Conservation (phyloP, 2,888 invertebrate species). For the Malthinus flaveolus region DNA sequence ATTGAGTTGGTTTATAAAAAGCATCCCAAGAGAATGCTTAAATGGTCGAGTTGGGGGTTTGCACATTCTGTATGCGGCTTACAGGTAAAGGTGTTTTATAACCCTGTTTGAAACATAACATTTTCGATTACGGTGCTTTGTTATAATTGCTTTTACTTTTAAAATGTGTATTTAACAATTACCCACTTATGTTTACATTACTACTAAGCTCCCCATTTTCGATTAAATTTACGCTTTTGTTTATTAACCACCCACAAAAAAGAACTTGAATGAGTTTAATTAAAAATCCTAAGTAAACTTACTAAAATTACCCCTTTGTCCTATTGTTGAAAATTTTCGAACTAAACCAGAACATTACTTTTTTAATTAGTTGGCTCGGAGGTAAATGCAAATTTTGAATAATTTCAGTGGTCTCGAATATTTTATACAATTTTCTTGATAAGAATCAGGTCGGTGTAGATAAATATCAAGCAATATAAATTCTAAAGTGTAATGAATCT, state of each 20-base stretch:
- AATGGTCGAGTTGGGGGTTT: constrained; percentile 29
- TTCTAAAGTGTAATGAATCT: constrained; percentile 18
- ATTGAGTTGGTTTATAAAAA: constrained; percentile 21
- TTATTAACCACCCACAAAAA: no score
- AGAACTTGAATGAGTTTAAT: no score
- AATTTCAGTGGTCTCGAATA: no score
- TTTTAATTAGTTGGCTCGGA: no score
- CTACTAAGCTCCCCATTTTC: no score
- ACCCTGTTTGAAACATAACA: constrained; percentile 12
- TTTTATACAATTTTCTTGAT: not conserved
- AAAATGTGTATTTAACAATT: constrained; percentile 13
- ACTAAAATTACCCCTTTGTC: no score
- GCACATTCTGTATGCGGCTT: constrained; percentile 23
- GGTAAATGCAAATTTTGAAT: no score
- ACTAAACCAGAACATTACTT: no score
- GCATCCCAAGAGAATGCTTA: constrained; percentile 26
- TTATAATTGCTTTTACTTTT: constrained; percentile 21
- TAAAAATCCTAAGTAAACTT: no score
- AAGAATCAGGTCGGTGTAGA: constrained; percentile 10
- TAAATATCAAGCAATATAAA: constrained; percentile 18
- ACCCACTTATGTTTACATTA: not conserved
- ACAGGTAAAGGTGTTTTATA: constrained; percentile 21
- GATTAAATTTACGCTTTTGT: no score
- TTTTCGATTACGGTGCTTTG: constrained; percentile 15
- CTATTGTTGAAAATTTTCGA: no score